Evolutionary conservation across 2,888 invertebrate genomes (phyloP).

Genomic region (Caenorhabditis sp.): DNA sequence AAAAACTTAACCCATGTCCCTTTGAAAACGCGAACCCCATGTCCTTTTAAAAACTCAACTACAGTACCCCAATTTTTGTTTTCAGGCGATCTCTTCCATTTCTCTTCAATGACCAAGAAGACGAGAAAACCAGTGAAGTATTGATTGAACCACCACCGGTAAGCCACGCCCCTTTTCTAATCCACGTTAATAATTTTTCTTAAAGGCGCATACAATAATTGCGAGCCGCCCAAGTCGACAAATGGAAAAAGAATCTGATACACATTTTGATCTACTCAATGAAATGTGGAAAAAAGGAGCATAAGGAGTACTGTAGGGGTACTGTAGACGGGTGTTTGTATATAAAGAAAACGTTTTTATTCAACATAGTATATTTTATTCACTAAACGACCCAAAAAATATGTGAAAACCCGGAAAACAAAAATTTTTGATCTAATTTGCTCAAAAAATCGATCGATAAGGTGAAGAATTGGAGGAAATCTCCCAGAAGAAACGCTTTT

Average conservation of each 20-base stretch:
- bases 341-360: neutral
- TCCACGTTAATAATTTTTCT: neutral
- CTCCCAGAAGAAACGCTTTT: no score
- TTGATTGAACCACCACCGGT: slow-evolving; percentile 15
- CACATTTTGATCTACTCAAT: slow-evolving; percentile 51
- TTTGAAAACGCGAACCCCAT: no score
- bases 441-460: no score
- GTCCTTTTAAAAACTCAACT: neutral
- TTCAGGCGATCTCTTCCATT: slow-evolving; percentile 47
- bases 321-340: neutral
- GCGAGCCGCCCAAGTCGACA: slow-evolving; percentile 33
- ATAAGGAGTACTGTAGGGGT: neutral
- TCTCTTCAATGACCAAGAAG: slow-evolving; percentile 38
- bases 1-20: no score
- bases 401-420: no score
- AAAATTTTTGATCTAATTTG: no score
- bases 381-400: no score
- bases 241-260: slow-evolving; percentile 50
- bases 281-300: slow-evolving; percentile 55
- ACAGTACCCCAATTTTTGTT: no score
- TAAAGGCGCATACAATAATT: slow-evolving; percentile 15
- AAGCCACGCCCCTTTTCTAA: neutral
- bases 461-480: no score
- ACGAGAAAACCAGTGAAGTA: slow-evolving; percentile 21
- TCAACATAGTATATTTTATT: no score